A percentile compares a stretch with the other conserved stretches of the same genome.
Conservation (phyloP, 2,113 vertebrate genomes). For the Menidia beryllina region DNA sequence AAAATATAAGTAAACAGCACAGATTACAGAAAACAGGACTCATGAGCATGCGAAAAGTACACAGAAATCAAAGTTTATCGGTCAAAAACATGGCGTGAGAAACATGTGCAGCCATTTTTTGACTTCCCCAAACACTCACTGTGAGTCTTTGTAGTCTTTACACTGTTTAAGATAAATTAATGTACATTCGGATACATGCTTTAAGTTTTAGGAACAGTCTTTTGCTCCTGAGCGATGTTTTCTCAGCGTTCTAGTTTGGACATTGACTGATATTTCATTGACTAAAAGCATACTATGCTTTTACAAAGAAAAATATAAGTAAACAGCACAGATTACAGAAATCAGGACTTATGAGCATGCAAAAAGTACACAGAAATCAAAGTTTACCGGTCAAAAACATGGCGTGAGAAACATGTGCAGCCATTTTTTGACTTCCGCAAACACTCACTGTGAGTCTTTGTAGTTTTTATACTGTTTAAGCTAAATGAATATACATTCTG, state of each 20-base stretch:
- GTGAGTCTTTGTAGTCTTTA: constrained; percentile 4
- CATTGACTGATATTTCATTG: no score
- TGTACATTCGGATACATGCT: no score
- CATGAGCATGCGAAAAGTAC: constrained; percentile 55
- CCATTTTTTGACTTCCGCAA: constrained; percentile 38
- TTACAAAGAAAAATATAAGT: constrained; percentile 42
- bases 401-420: constrained; percentile 30
- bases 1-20: constrained; percentile 36
- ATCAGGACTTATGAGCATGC: constrained; percentile 57
- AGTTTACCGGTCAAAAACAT: constrained; percentile 27
- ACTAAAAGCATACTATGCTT: constrained; percentile 45
- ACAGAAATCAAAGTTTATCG: background rate
- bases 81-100: constrained; percentile 39
- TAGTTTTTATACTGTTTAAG: no score
- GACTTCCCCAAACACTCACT: constrained; percentile 28
- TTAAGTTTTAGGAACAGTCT: no score
- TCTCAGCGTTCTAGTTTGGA: no score
- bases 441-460: constrained; percentile 20
- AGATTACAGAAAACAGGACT: constrained; percentile 49
- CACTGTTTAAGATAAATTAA: no score
- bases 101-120: constrained; percentile 34
- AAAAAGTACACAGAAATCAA: constrained; percentile 27
- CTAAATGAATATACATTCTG: no score
- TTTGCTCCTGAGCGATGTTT: no score
- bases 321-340: constrained; percentile 40